Evolutionary conservation across 2,888 invertebrate genomes (phyloP), one percentile per base, ranked within the genome.

Genomic region (Erebia aethiops): DNA sequence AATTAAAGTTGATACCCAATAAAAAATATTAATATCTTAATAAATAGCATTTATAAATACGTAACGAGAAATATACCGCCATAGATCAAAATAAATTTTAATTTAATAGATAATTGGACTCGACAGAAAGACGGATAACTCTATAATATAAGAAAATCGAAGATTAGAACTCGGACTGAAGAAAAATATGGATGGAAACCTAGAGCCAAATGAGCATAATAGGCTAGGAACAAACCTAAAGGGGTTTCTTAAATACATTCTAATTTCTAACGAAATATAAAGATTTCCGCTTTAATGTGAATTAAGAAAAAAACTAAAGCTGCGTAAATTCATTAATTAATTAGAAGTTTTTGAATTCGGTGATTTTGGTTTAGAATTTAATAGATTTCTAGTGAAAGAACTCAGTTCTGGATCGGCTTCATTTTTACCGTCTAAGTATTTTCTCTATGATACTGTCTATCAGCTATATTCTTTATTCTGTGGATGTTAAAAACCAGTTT

Each of bases 1-100:
- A 35, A 35, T 35, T 35, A 35, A 35, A 35, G 35, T 35, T 35
- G 35, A 35, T 16, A n/a, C 10, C 16, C 16, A 10, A 54, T 16
- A 54, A 54, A 54, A 18, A 18, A 10, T 54, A 54, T 18, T 54
- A 54, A 18, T 14, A 57, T 35, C 57, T 16, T n/a, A 18, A 61
- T 43, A 43, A 61, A 43, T 18, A 61, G 3, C 43, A 9, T 16
- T 18, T 13, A 18, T 46, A 62, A 49, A 43, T 49, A 21, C 41
- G 4, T 62, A 49, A 62, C 62, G 46, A 49, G 46, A 46, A 46
- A 26, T 49, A 8, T 14, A n/a, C n/a, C 16, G 10, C 11, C 46
- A 61, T 61, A 46, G 11, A 62, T 62, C 62, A 49, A 21, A 46
- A 62, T 62, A 62, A 62, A 62, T 62, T 62, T 18, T 49, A 62